Evolutionary conservation across 2,888 invertebrate species (phyloP).

Genomic region (Eristalis pertinax): DNA sequence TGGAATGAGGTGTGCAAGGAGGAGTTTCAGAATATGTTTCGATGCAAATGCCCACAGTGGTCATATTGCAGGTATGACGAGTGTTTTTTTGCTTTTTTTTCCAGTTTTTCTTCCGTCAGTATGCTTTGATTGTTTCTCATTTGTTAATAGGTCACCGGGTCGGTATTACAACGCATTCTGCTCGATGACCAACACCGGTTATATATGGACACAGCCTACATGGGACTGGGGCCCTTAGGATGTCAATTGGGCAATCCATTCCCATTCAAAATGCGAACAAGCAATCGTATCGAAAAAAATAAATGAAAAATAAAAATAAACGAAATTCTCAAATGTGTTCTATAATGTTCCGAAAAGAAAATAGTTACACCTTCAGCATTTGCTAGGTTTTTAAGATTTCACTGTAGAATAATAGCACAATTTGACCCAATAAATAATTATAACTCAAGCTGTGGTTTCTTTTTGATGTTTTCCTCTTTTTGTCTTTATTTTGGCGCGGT

Average conservation of each 20-base stretch:
- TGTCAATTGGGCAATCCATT: background rate
- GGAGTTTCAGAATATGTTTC: conserved; percentile 92
- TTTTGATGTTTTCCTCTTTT: conserved; percentile 16
- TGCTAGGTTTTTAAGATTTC: conserved; percentile 38
- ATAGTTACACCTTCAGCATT: conserved; percentile 29
- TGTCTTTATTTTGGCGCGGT: conserved; percentile 39
- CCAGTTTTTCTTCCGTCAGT: background rate
- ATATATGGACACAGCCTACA: conserved; percentile 93
- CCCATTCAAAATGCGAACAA: conserved; percentile 9
- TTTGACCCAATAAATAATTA: conserved; percentile 42
- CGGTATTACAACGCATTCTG: conserved; percentile 95
- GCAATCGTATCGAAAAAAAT: conserved; percentile 17
- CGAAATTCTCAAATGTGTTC: conserved; percentile 63
- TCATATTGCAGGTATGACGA: conserved; percentile 87
- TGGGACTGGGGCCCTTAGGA: conserved; percentile 79
- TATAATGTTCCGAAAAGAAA: conserved; percentile 42
- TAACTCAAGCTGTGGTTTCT: conserved; percentile 9
- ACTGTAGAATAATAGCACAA: conserved; percentile 35
- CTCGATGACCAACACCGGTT: conserved; percentile 94
- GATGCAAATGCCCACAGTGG: conserved; percentile 94
- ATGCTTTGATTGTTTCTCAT: conserved; percentile 18
- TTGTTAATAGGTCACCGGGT: conserved; percentile 85
- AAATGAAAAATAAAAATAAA: background rate
- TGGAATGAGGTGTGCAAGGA: conserved; percentile 97
- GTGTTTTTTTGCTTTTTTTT: background rate